Conservation (phyloP, 2,888 invertebrate species). For the Caenorhabditis sp. region DNA sequence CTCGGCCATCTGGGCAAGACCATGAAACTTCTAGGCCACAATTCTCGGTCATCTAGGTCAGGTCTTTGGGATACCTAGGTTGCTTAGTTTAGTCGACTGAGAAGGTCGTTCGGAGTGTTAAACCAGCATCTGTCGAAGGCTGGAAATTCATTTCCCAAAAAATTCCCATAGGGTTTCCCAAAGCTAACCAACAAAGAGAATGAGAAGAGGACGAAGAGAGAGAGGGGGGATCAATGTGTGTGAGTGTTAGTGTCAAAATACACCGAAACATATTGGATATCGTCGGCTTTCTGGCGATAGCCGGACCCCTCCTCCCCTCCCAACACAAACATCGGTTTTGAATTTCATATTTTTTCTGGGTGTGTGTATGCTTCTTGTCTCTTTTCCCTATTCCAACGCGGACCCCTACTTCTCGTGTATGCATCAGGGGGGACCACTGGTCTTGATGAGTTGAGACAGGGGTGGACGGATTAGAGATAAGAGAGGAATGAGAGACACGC, state of each 20-base stretch:
- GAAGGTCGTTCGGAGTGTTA: too few relatives aligned
- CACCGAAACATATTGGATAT: conserved; percentile 38
- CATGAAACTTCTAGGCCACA: too few relatives aligned
- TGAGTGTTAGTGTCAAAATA: conserved; percentile 31
- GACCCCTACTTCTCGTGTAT: neutral
- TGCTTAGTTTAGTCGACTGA: too few relatives aligned
- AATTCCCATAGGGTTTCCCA: too few relatives aligned
- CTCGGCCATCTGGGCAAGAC: too few relatives aligned
- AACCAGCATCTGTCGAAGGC: too few relatives aligned
- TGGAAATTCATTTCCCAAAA: too few relatives aligned
- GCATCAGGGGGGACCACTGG: neutral
- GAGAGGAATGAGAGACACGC: neutral
- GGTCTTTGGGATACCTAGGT: too few relatives aligned
- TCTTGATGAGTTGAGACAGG: neutral
- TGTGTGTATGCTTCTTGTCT: neutral
- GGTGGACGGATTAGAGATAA: neutral
- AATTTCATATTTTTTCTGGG: conserved; percentile 30
- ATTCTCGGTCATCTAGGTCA: too few relatives aligned
- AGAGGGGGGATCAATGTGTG: neutral
- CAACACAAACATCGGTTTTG: conserved; percentile 37
- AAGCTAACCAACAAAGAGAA: neutral
- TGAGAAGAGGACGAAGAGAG: neutral
- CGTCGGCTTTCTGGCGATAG: neutral
- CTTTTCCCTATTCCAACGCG: conserved; percentile 4
- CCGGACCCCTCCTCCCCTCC: neutral